Evolutionary conservation across 2,888 invertebrate species (phyloP), one percentile per base, ranked within the genome.

Genomic region (Agrilus cyanescens): DNA sequence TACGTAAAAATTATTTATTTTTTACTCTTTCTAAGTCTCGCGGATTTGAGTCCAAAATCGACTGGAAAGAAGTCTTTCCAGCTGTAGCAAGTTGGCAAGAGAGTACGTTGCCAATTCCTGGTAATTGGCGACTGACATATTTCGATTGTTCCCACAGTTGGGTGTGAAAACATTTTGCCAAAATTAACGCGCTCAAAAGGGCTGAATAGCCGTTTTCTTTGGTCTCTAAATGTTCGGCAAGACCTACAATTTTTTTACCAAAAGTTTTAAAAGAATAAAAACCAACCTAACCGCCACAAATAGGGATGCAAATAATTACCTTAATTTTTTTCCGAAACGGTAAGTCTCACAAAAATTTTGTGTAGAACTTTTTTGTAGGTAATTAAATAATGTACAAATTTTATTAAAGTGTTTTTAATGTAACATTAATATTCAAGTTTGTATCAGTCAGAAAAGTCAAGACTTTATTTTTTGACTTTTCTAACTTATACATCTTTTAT

Each of bases 71-170:
- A 1, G 72, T 74, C 60, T 84, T 77, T 10, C 81, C 82, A 43
- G 81, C 76, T 37, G 74, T 71, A 0, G 74, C 80, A 5, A 87
- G 62, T 25, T 76, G 63, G 2, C 70, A 68, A 13, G 83, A 78
- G 49, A 80, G 71, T 1, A 76, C 73, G 7, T 74, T 73, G 1
- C 84, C 85, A 47, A 86, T 83, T 36, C 81, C 80, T 43, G 74
- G 75, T 37, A 88, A 62, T 58, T 87, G 86, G 53, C 76, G 75
- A 46, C 77, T 70, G 15, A 86, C 74, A 59, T 72, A 79, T 2
- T 65, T 65, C 0, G 85, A 83, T 59, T 85, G 78, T 57, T 85
- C 84, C 87, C 88, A 88, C 34, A 87, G 63, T 52, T 73, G 74
- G 0, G 79, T 73, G 20, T 66, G 56, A 47, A 85, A 69, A 56